Base-by-base conservation (phyloP, 2,888 invertebrate genomes). In the Amiota minor region DNA sequence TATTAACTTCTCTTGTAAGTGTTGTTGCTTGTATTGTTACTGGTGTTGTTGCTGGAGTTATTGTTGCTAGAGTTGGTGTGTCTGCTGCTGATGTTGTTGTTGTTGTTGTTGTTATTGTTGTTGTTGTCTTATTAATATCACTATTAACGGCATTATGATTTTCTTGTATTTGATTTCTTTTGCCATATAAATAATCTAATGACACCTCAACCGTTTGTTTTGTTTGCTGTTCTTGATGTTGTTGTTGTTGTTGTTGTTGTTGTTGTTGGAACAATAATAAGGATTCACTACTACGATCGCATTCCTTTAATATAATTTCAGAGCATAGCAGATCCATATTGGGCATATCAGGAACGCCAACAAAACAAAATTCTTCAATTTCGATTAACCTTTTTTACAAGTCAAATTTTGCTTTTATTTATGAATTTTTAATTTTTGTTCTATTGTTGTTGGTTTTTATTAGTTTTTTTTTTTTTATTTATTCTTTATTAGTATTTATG, bases 321-420 rank as follows among this genome's bases (percentile, higher is more conserved):
- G 72, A 75, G 67, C 77, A 72, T 55, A 77, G 56, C 53, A 77
- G 70, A 77, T 77, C 77, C 77, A 77, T 77, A 49, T 72, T 75
- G 64, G n/a, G 56, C 10, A 11, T 56, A n/a, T 56, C 56, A 14
- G 1, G 16, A 16, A 56, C 56, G 35, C 35, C 35, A 35, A 35
- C 35, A 35, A 35, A 4, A 4, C 35, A 35, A 35, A 23, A 23
- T 23, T 23, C 6, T 35, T 35, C 35, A 6, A 6, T 35, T 35
- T n/a, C n/a, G n/a, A n/a, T n/a, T n/a, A n/a, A n/a, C n/a, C n/a
- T n/a, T n/a, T 35, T 35, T 35, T 35, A 35, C 6, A 4, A 35
- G 0, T 35, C 6, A 35, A 35, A 35, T 6, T 35, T 35, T n/a
- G n/a, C n/a, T n/a, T 35, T 3, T 1, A 23, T 23, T 35, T 35